Evolutionary conservation across 1,140 invertebrate genomes (phyloP), one percentile per base, ranked within the genome.

Genomic region (Armadillidium nasatum): DNA sequence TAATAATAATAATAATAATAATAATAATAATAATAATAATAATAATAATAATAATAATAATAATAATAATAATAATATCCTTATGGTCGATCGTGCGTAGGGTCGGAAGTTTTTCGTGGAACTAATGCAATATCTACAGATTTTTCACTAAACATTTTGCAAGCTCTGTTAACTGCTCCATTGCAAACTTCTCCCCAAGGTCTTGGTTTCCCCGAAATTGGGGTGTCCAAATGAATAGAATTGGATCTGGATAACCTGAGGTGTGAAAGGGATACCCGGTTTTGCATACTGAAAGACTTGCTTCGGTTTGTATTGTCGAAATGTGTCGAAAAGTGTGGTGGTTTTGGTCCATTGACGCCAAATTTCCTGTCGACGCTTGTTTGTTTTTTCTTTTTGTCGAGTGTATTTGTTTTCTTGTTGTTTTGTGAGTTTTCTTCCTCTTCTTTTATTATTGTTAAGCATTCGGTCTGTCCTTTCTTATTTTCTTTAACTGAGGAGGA

Each of bases 231-330:
- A 72, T 80, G 77, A 69, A 80, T 74, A 15, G 79, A 80, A 60
- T 80, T 80, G 4, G 79, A 80, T 10, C 79, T 68, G 23, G 76
- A 71, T 11, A 76, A 72, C 19, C 19, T 60, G 73, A 76, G 75
- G 7, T 75, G 71, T 23, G 74, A 73, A 7, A 68, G 75, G 9
- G 78, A 60, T 11, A 77, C 71, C 13, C 78, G 72, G 4, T 78
- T 71, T 68, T 83, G 82, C 72, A 81, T 75, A 75, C 79, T 82
- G 71, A 79, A 67, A 10, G 79, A 81, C 15, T 78, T 75, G 7
- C 78, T 78, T 45, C 82, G 71, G 15, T 70, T 72, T 54, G 74
- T 80, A 71, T 13, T 19, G 19, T 60, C 50, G 19, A 19, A 19
- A 15, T 13, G 11, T 60, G 11, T 19, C 11, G 50, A 60, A 15